Conservation (phyloP, 2,888 invertebrate genomes). For the Zygothrica quintamaculata region DNA sequence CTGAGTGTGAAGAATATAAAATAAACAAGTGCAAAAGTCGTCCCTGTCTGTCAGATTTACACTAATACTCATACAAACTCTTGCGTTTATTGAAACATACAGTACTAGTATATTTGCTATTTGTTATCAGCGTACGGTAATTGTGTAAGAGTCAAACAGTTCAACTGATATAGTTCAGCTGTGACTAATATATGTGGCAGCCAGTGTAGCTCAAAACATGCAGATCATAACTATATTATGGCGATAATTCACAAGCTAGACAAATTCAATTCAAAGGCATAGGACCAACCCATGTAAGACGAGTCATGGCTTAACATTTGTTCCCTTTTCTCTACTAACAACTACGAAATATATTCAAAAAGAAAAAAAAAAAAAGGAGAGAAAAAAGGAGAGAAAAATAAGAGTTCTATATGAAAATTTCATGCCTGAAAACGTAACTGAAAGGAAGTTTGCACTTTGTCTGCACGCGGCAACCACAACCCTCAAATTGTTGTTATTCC, state of each 20-base stretch:
- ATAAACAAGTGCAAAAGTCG: slow-evolving; percentile 35
- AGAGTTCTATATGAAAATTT: slow-evolving; percentile 46
- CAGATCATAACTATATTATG: slow-evolving; percentile 69
- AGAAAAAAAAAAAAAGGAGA: too few relatives aligned
- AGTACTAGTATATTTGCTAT: slow-evolving; percentile 8
- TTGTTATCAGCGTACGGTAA: slow-evolving; percentile 60
- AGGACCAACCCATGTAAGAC: slow-evolving; percentile 51
- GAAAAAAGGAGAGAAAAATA: slow-evolving; percentile 7
- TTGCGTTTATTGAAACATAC: not conserved
- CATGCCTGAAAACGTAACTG: slow-evolving; percentile 48
- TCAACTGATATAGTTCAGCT: slow-evolving; percentile 46
- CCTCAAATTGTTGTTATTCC: slow-evolving; percentile 56
- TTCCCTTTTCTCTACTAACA: slow-evolving; percentile 4
- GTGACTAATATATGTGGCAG: slow-evolving; percentile 69
- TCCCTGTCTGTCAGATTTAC: slow-evolving; percentile 33
- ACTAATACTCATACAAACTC: slow-evolving; percentile 1
- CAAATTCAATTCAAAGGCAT: slow-evolving; percentile 68
- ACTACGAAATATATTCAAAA: slow-evolving; percentile 9
- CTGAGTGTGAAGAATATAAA: slow-evolving; percentile 18
- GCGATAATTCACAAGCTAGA: slow-evolving; percentile 65
- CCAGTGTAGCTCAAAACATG: slow-evolving; percentile 48
- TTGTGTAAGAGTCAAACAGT: slow-evolving; percentile 19
- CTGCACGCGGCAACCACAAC: slow-evolving; percentile 57
- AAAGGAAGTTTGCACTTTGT: slow-evolving; percentile 76
- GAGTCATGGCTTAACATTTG: slow-evolving; percentile 27